These are phyloP conservation scores for Ceyx margarethae DNA, from an alignment of 2,113 vertebrate species.

Conservation along the genomic window DNA sequence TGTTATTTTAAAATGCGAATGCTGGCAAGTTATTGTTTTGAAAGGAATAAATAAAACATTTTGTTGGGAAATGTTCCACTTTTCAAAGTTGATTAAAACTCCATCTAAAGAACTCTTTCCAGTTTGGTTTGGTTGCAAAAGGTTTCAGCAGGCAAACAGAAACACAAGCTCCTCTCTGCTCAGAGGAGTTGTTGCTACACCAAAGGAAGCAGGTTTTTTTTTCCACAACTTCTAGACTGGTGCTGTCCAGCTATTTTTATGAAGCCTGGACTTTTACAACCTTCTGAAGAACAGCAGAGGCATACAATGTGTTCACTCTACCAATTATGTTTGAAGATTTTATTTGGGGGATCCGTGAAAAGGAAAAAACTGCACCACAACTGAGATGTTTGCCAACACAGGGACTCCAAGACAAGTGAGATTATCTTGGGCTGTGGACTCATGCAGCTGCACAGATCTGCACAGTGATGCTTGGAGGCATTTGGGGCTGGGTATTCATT, in stretches of 20 bases:
- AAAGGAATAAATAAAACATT: neutral
- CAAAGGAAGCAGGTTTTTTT: neutral
- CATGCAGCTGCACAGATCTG: neutral
- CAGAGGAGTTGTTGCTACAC: neutral
- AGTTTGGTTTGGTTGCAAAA: neutral
- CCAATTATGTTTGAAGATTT: neutral
- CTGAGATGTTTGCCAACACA: neutral
- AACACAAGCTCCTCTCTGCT: neutral
- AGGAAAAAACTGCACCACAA: neutral
- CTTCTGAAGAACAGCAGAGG: neutral
- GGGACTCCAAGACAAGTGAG: neutral
- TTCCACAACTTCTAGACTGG: neutral
- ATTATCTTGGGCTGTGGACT: neutral
- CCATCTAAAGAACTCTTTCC: neutral
- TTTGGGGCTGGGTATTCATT: neutral
- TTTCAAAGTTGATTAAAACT: neutral
- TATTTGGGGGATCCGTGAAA: neutral
- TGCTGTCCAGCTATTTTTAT: neutral
- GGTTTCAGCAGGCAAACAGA: neutral
- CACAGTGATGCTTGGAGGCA: neutral
- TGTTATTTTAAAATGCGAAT: neutral
- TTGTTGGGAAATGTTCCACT: neutral
- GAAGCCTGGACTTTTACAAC: neutral
- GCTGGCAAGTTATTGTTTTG: neutral
- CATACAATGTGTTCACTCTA: neutral